These are phyloP conservation scores for Crossaster papposus DNA, from an alignment of 53 echinoderm and acorn worm species.

Conservation along the genomic window DNA sequence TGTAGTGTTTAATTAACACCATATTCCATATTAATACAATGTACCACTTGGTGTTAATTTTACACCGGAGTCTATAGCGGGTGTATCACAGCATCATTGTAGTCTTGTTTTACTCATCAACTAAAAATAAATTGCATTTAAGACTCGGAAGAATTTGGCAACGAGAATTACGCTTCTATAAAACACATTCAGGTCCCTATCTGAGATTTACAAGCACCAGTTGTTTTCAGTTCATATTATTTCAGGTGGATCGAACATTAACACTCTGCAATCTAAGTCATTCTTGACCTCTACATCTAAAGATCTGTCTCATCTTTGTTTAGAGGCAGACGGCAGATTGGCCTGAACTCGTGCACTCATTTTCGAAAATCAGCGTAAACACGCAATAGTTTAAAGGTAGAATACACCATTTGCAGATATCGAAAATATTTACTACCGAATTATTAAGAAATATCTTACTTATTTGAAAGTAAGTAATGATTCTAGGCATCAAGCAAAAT, in stretches of 20 bases:
- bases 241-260: neutral
- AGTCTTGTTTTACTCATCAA: no score
- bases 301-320: neutral
- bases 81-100: no score
- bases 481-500: no score
- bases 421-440: no score
- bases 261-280: neutral
- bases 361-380: conserved; percentile 5
- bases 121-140: no score
- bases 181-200: neutral
- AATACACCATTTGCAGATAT: no score
- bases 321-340: neutral
- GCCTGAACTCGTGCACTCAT: conserved; percentile 20
- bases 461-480: no score
- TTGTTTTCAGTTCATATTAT: neutral
- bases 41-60: neutral
- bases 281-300: neutral
- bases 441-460: no score
- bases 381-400: neutral
- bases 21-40: neutral
- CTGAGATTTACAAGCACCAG: neutral
- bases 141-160: no score
- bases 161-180: neutral
- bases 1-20: neutral
- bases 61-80: neutral